Conservation (phyloP, 2,888 invertebrate species). For the Drosophila emarginata region DNA sequence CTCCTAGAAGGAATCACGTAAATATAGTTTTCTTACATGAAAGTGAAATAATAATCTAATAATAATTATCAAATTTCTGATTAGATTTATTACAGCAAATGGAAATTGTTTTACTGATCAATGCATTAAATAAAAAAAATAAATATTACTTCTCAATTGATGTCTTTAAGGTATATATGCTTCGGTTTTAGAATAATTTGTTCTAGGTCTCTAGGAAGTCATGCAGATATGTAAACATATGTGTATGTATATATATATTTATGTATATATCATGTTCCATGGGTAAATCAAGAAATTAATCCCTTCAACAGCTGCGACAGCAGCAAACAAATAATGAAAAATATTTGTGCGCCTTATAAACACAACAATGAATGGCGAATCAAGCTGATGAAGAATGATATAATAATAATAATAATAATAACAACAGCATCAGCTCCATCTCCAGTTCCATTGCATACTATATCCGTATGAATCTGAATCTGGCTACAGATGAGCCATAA, state of each 20-base stretch:
- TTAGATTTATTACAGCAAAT: too few species aligned
- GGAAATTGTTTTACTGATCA: not conserved
- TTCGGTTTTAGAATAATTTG: not conserved
- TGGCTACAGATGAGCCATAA: constrained; percentile 66
- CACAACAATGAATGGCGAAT: constrained; percentile 76
- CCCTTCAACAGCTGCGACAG: constrained; percentile 76
- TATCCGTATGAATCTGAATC: constrained; percentile 21
- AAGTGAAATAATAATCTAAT: too few species aligned
- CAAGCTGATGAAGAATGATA: constrained; percentile 78
- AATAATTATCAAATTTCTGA: too few species aligned
- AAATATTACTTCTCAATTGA: not conserved
- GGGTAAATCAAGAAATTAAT: constrained; percentile 80
- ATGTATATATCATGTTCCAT: constrained; percentile 20
- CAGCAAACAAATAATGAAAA: constrained; percentile 76
- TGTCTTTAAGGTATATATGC: not conserved
- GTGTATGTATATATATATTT: constrained; percentile 20
- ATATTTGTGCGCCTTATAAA: constrained; percentile 70
- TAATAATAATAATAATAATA: constrained; percentile 71
- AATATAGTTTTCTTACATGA: not conserved
- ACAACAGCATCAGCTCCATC: constrained; percentile 35
- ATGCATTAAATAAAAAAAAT: too few species aligned
- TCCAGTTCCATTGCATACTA: not conserved
- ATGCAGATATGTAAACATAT: not conserved
- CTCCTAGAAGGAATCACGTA: too few species aligned
- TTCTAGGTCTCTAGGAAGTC: not conserved